These are phyloP conservation scores for Drosophila antonietae DNA, from an alignment of 2,888 invertebrate species.

Conservation along the genomic window DNA sequence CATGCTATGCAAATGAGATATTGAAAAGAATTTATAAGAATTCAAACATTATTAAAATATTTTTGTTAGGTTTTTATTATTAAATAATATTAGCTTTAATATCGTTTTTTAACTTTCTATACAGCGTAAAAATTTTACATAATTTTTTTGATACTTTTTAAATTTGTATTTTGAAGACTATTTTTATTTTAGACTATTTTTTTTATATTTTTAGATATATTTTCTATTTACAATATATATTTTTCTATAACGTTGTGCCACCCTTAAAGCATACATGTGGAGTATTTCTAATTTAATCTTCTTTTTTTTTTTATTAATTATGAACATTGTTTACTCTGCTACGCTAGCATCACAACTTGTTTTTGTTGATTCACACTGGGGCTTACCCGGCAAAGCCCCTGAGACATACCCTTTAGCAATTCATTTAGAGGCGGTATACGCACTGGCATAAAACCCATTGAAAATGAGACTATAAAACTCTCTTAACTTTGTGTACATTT, in stretches of 20 bases:
- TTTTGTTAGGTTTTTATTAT: too few species aligned
- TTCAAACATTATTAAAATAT: not conserved
- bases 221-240: too few species aligned
- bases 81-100: not conserved
- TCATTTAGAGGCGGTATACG: not conserved
- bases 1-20: not conserved
- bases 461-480: not conserved
- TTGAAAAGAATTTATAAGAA: not conserved
- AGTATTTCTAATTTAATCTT: not conserved
- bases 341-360: constrained; percentile 38
- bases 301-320: not conserved
- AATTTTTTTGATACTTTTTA: too few species aligned
- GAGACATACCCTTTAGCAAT: constrained; percentile 32
- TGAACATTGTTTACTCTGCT: constrained; percentile 11
- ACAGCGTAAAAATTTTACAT: too few species aligned
- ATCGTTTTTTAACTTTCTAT: too few species aligned
- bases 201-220: too few species aligned
- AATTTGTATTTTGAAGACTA: too few species aligned
- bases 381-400: not conserved
- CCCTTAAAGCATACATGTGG: not conserved
- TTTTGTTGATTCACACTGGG: constrained; percentile 4
- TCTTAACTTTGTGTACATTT: not conserved
- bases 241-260: too few species aligned
- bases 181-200: too few species aligned
- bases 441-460: not conserved